phyloP scores from a whole-genome alignment of 2,113 vertebrate species.

The Martes martes region DNA sequence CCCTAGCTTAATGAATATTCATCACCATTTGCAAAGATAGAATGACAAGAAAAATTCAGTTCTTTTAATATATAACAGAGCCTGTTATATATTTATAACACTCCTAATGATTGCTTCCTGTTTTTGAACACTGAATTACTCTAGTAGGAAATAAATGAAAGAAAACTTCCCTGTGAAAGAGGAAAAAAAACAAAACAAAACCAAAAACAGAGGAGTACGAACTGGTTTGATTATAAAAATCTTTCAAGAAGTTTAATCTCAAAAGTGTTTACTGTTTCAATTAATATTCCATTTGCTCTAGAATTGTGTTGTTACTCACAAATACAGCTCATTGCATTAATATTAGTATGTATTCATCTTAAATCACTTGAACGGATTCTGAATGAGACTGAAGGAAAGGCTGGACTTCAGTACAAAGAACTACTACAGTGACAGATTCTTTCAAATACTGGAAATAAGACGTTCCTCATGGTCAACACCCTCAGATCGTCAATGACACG shows the following conservation, averaged over 20 bases:
- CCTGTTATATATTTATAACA: too few species aligned
- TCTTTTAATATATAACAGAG: conserved; percentile 27
- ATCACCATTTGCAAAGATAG: conserved; percentile 46
- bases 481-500: neutral
- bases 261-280: neutral
- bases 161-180: neutral
- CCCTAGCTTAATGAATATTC: conserved; percentile 65
- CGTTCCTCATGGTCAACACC: neutral
- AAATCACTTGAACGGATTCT: neutral
- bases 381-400: neutral
- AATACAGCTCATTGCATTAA: neutral
- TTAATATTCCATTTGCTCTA: neutral
- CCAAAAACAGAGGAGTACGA: neutral
- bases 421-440: neutral
- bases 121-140: conserved; percentile 26
- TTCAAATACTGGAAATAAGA: neutral
- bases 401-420: neutral
- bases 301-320: neutral
- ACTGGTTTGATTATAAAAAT: neutral
- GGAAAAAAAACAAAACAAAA: neutral
- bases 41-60: conserved; percentile 34
- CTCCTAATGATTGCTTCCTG: conserved; percentile 13
- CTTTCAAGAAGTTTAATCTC: neutral
- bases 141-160: conserved; percentile 28
- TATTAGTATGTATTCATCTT: neutral